A percentile compares a stretch with the other conserved stretches of the same genome.
Conservation (phyloP, 2,888 invertebrate genomes). For the Willowsia nigromaculata region DNA sequence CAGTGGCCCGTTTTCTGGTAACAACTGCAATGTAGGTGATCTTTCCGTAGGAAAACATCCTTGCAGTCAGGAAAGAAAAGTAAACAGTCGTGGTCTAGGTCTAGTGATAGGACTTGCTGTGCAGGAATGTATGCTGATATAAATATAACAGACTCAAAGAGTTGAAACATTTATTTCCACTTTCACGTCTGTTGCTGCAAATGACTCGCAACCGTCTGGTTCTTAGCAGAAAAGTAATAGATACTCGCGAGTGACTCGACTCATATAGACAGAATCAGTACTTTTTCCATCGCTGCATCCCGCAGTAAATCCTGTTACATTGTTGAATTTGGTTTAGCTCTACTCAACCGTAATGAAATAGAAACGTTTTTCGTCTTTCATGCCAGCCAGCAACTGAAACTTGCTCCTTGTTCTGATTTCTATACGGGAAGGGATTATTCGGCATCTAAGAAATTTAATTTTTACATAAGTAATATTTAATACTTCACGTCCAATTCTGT, state of each 20-base stretch:
- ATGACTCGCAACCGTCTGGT: not conserved
- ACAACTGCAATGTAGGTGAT: constrained; percentile 8
- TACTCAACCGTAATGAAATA: constrained; percentile 29
- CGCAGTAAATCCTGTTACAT: constrained; percentile 35
- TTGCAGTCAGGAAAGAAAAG: not conserved
- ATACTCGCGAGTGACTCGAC: not conserved
- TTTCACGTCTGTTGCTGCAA: constrained; percentile 11
- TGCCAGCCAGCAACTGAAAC: constrained; percentile 17
- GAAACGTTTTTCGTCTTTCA: constrained; percentile 31
- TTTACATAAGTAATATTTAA: no score
- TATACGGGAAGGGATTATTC: no score
- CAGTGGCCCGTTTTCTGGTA: not conserved
- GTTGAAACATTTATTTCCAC: constrained; percentile 6
- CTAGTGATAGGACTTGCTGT: no score
- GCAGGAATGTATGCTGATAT: not conserved
- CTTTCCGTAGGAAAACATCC: constrained; percentile 1
- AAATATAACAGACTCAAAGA: not conserved
- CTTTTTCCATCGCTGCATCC: constrained; percentile 12
- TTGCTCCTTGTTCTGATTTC: not conserved
- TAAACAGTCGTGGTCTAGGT: not conserved
- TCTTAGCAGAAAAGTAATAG: not conserved
- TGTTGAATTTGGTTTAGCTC: constrained; percentile 19
- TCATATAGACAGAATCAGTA: not conserved
- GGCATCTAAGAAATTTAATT: no score
- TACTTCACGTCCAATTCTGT: no score